Conservation (phyloP, 2,888 invertebrate genomes). For the Pinctada fucata region DNA sequence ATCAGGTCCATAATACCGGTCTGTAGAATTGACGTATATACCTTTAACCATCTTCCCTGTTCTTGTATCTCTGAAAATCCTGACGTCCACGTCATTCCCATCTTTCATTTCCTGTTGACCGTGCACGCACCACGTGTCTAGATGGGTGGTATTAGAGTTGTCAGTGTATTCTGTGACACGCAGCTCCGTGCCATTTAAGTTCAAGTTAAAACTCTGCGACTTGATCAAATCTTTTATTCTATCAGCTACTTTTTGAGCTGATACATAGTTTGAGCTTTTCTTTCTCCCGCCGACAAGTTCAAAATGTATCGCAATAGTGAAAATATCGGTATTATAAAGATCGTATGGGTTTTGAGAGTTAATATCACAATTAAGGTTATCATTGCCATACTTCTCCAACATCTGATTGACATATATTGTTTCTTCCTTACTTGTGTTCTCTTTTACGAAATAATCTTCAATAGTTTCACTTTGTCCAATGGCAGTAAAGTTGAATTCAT, state of each 20-base stretch:
- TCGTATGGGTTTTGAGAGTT: background rate
- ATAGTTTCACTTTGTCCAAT: background rate
- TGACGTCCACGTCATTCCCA: slow-evolving; percentile 39
- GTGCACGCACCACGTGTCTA: slow-evolving; percentile 49
- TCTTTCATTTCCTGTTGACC: slow-evolving; percentile 35
- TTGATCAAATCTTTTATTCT: slow-evolving; percentile 54
- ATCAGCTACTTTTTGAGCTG: slow-evolving; percentile 42
- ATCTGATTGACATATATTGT: background rate
- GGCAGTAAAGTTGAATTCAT: background rate
- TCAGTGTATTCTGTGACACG: slow-evolving; percentile 51
- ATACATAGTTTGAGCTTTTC: slow-evolving; percentile 40
- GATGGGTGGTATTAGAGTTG: slow-evolving; percentile 27
- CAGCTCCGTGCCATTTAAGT: slow-evolving; percentile 63
- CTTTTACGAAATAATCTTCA: too few species aligned
- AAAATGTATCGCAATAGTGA: slow-evolving; percentile 52
- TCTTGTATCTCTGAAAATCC: slow-evolving; percentile 19
- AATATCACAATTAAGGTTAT: background rate
- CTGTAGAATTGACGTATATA: slow-evolving; percentile 56
- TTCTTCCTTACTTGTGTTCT: background rate
- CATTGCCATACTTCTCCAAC: background rate
- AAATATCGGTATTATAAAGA: background rate
- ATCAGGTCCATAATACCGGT: slow-evolving; percentile 49
- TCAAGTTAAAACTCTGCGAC: slow-evolving; percentile 51
- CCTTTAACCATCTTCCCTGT: slow-evolving; percentile 39
- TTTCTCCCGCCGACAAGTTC: slow-evolving; percentile 52